Evolutionary conservation across 1,140 invertebrate species (phyloP).

Genomic region (Megalopta genalis): DNA sequence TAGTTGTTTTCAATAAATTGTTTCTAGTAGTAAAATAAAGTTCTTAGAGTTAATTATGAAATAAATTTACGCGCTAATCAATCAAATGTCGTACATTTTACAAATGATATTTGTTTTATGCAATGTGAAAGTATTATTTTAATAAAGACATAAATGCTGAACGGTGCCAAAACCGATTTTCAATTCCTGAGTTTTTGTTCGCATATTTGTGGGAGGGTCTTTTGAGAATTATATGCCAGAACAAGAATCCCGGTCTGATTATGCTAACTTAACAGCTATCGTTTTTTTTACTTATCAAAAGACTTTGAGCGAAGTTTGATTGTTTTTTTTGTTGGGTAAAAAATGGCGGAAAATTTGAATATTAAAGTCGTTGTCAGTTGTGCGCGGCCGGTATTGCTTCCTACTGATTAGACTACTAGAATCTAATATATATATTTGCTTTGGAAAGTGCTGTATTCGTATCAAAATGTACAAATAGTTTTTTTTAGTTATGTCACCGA

Average conservation of each 20-base stretch:
- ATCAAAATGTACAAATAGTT: constrained; percentile 59
- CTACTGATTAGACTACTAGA: constrained; percentile 64
- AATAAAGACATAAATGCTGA: constrained; percentile 40
- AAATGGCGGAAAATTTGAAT: constrained; percentile 70
- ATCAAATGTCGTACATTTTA: constrained; percentile 25
- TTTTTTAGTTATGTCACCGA: constrained; percentile 36
- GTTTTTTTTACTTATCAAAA: constrained; percentile 67
- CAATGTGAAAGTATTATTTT: constrained; percentile 28
- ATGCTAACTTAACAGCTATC: constrained; percentile 65
- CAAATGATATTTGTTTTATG: constrained; percentile 38
- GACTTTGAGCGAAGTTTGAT: constrained; percentile 74
- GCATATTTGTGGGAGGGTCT: constrained; percentile 34
- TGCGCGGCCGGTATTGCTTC: constrained; percentile 74
- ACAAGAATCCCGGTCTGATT: constrained; percentile 55
- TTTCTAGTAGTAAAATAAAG: constrained; percentile 11
- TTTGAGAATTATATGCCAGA: constrained; percentile 44
- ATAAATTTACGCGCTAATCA: constrained; percentile 53
- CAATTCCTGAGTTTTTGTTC: constrained; percentile 57
- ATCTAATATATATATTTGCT: constrained; percentile 56
- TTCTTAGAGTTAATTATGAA: constrained; percentile 40
- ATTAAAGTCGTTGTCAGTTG: constrained; percentile 74
- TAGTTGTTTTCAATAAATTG: constrained; percentile 16
- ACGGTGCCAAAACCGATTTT: constrained; percentile 56
- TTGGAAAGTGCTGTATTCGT: constrained; percentile 65
- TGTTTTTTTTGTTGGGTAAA: constrained; percentile 69